Evolutionary conservation across 2,113 vertebrate genomes (phyloP).

Genomic region (Otis tarda): DNA sequence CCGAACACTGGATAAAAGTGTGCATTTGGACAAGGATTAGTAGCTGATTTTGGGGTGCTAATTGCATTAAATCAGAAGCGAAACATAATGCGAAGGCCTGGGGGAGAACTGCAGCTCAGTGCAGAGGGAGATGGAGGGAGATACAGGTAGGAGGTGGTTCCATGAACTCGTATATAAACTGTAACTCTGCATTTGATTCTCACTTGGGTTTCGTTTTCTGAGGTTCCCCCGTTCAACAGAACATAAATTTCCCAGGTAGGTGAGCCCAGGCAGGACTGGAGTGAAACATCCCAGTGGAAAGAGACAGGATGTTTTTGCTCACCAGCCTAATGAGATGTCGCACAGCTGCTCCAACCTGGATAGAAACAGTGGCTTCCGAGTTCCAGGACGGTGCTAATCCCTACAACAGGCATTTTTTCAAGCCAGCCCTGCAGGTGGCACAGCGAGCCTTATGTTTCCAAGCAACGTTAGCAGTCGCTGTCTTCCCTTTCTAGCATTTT

Average conservation of each 20-base stretch:
- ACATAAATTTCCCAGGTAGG: background rate
- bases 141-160: background rate
- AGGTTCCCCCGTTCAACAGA: background rate
- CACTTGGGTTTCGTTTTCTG: background rate
- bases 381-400: background rate
- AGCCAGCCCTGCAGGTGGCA: slow-evolving; percentile 72
- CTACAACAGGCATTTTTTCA: background rate
- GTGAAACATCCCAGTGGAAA: background rate
- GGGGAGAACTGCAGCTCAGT: background rate
- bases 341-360: background rate
- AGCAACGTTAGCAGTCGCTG: background rate
- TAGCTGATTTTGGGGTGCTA: background rate
- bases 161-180: background rate
- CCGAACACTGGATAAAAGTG: background rate
- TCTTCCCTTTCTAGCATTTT: background rate
- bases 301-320: background rate
- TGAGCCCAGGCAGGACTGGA: background rate
- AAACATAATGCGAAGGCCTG: background rate
- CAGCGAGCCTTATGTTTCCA: slow-evolving; percentile 56
- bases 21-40: background rate
- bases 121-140: background rate
- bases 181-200: background rate
- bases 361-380: background rate
- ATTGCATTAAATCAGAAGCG: background rate
- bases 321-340: background rate